Evolutionary conservation across 2,888 invertebrate species (phyloP).

Genomic region (Therioaphis trifolii): DNA sequence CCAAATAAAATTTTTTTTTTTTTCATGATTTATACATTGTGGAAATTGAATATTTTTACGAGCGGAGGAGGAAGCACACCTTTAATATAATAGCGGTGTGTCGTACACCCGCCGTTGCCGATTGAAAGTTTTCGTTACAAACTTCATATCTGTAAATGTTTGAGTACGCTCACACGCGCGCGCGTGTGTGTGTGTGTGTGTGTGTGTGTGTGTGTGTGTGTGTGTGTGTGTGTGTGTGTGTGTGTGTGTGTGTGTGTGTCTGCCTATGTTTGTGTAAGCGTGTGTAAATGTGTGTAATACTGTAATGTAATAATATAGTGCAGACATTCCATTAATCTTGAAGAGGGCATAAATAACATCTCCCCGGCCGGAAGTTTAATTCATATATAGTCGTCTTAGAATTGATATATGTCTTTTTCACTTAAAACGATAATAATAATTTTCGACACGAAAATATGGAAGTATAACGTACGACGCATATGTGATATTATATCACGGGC

Average conservation of each 20-base stretch:
- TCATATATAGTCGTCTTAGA: slow-evolving; percentile 21
- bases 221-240: no score
- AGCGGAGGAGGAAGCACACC: background rate
- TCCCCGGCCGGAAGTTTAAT: slow-evolving; percentile 53
- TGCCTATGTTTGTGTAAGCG: no score
- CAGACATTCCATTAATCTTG: slow-evolving; percentile 53
- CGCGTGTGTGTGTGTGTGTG: no score
- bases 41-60: slow-evolving; percentile 51
- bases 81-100: slow-evolving; percentile 14
- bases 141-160: background rate
- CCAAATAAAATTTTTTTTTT: slow-evolving; percentile 2
- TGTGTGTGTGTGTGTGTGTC: no score
- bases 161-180: no score
- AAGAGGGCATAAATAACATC: slow-evolving; percentile 46
- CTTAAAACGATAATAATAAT: slow-evolving; percentile 31
- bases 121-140: background rate
- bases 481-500: background rate
- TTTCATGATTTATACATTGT: slow-evolving; percentile 33
- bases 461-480: background rate
- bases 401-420: slow-evolving; percentile 40
- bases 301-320: slow-evolving; percentile 45
- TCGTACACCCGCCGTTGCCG: background rate
- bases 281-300: background rate
- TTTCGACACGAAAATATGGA: slow-evolving; percentile 28
- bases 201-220: no score